Percentiles rank a stretch among this genome's conserved stretches.
These are phyloP conservation scores for Acipenser oxyrinchus DNA, from an alignment of 2,797 vertebrate genomes.

Conservation along the genomic window DNA sequence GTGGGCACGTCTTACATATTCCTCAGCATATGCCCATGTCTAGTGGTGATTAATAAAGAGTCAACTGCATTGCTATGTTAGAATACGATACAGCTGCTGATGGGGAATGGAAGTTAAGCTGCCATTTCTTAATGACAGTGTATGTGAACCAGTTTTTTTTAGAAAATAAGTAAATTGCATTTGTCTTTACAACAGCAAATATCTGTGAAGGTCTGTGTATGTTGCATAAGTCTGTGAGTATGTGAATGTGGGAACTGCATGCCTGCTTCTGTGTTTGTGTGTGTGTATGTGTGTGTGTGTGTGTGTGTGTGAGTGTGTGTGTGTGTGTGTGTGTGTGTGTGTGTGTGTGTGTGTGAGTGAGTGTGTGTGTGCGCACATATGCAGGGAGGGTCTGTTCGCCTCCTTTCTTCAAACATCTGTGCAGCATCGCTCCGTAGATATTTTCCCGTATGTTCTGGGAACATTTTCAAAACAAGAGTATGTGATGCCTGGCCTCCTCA, in stretches of 20 bases:
- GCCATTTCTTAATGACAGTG: too few species aligned
- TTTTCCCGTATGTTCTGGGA: slow-evolving; percentile 63
- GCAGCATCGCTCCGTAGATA: slow-evolving; percentile 54
- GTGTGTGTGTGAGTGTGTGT: slow-evolving; percentile 22
- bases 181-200: too few species aligned
- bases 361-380: slow-evolving; percentile 11
- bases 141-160: too few species aligned
- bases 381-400: slow-evolving; percentile 51
- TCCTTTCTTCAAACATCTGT: slow-evolving; percentile 65
- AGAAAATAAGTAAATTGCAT: too few species aligned
- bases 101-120: too few species aligned
- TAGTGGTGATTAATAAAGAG: too few species aligned
- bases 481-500: slow-evolving; percentile 42
- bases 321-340: slow-evolving; percentile 22
- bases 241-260: too few species aligned
- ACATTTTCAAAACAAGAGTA: slow-evolving; percentile 46
- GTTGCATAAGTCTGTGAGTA: too few species aligned
- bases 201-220: not conserved
- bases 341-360: slow-evolving; percentile 5
- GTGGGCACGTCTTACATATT: too few species aligned
- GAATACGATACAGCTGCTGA: too few species aligned
- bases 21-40: too few species aligned
- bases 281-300: slow-evolving; percentile 18
- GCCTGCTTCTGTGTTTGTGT: not conserved
- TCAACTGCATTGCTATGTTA: too few species aligned